Evolutionary conservation across 2,797 vertebrate species (phyloP).

Genomic region (Pangasius mekongensis): DNA sequence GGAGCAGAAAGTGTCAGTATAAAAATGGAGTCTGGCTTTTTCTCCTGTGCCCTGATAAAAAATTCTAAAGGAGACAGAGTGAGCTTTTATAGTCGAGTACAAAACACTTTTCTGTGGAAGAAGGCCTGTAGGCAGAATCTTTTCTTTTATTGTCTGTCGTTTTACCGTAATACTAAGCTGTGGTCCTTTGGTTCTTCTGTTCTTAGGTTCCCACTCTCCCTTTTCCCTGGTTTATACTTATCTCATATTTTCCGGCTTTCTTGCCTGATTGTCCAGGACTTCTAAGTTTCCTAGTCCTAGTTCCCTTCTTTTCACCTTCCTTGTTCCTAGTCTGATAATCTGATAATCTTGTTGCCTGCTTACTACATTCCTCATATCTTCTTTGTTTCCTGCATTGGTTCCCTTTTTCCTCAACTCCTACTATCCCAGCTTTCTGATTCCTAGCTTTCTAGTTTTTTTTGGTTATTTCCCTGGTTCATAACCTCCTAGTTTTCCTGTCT

Average conservation of each 20-base stretch:
- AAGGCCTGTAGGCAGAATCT: background rate
- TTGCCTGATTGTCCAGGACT: background rate
- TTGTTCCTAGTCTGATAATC: background rate
- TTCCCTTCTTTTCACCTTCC: background rate
- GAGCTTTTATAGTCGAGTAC: background rate
- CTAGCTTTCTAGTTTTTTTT: too few species aligned
- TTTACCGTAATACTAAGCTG: background rate
- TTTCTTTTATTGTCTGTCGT: background rate
- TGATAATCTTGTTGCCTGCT: too few species aligned
- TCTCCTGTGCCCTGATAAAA: background rate
- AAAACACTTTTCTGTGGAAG: background rate
- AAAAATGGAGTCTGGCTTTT: background rate
- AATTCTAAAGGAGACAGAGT: background rate
- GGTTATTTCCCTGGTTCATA: background rate
- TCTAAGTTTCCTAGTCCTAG: background rate
- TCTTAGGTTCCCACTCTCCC: background rate
- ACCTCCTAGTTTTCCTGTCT: background rate
- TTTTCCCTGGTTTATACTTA: background rate
- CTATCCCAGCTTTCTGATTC: background rate
- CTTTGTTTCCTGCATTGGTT: background rate
- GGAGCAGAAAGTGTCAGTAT: background rate
- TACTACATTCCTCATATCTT: too few species aligned
- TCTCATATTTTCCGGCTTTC: background rate
- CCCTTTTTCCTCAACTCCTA: background rate
- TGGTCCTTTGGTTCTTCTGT: background rate